Base-by-base conservation (phyloP, 2,797 vertebrate genomes). In the Acrossocheilus fasciatus region DNA sequence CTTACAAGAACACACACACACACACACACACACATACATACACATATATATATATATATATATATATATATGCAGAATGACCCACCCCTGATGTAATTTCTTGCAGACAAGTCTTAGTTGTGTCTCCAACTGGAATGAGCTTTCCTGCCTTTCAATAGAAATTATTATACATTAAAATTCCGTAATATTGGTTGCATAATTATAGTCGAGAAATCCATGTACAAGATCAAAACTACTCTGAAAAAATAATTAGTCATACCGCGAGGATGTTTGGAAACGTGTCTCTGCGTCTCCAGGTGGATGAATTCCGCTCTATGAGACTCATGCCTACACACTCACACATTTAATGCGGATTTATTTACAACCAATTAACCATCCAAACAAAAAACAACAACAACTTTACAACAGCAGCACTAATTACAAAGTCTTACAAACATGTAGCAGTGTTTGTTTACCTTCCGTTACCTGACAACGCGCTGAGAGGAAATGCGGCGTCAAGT, bases 121-220 rank as follows among this genome's bases (percentile, higher is more conserved):
- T 90, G 68, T 95, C 88, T 62, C 95, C 95, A 26, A 20, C 0
- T 0, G 94, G 95, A 79, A 81, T 39, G 52, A 87, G 20, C 92
- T 96, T 96, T 30, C 96, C 97, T 41, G 96, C 97, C 97, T 98
- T 86, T 52, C 50, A 66, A 41, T 36, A 69, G 12, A 86, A 47
- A 81, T 20, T 18, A 72, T 73, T 5, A 75, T 45, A 23, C 11
- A 68, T 85, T 4, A 20, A 20, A 18, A 66, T 45, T 76, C 54
- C 12, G 1, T n/a, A 12, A 59, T 2, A 36, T 59, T 20, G 18
- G 7, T 17, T 17, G 54, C 14, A 43, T 10, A 3, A 18, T 41
- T 41, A 5, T 12, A 41, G 14, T 41, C 10, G 6, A 54, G 14
- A 39, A 57, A 39, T 41, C 18, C 10, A 23, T n/a, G n/a, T 23